phyloP scores from a whole-genome alignment of 1,140 invertebrate species.

The Probaryconus sp. region DNA sequence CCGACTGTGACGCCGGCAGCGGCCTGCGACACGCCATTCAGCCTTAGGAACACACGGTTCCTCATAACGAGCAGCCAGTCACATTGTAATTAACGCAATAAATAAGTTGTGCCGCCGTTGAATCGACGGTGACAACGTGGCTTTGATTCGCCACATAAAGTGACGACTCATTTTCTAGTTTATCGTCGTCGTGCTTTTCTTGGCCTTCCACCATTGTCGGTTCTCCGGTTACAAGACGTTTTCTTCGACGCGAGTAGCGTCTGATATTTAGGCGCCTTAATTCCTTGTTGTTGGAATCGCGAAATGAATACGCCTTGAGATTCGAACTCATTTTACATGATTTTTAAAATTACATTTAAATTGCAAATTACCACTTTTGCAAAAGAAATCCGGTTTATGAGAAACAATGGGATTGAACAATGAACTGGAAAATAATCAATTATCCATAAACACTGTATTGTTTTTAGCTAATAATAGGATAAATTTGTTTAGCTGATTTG shows the following conservation, averaged over 20 bases:
- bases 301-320: no score
- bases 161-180: conserved; percentile 38
- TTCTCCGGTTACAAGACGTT: not conserved
- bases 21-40: conserved; percentile 44
- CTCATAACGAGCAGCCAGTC: conserved; percentile 49
- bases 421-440: no score
- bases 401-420: no score
- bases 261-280: no score
- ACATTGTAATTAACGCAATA: conserved; percentile 60
- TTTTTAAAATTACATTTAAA: no score
- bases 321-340: no score
- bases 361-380: no score
- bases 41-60: conserved; percentile 19
- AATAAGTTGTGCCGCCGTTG: conserved; percentile 53
- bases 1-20: conserved; percentile 43
- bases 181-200: conserved; percentile 35
- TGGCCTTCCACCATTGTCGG: conserved; percentile 4
- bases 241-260: not conserved
- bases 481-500: no score
- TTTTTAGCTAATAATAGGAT: no score
- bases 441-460: no score
- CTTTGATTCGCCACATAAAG: conserved; percentile 46
- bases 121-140: conserved; percentile 41
- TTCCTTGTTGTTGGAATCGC: no score
- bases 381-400: no score